Base-by-base conservation (phyloP, 2,113 vertebrate genomes). In the Piliocolobus tephrosceles region DNA sequence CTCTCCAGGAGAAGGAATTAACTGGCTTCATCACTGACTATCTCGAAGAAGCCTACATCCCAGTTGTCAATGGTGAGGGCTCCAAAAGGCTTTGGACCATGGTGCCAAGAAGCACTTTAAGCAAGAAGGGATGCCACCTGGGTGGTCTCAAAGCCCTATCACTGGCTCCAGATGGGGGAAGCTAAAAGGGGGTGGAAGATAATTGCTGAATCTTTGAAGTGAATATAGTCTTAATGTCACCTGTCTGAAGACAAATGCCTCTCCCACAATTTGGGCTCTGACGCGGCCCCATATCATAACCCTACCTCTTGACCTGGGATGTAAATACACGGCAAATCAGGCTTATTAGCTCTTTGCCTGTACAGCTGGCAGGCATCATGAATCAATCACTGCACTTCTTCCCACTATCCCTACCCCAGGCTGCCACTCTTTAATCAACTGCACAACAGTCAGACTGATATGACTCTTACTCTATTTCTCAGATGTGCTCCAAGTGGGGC, bases 41-140 rank as follows among this genome's bases (percentile, higher is more conserved):
- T 38, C 75, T 98, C 22, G 85, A 32, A 0, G 81, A 97, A 68
- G 97, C 93, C 16, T 98, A 95, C 0, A 23, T 96, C 61, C 98
- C 98, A 1, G 58, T 12, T 0, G 70, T 98, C 79, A 98, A 98
- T 13, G 94, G 98, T 98, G 94, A 98, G 98, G 20, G 16, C 1
- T n/a, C 45, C 66, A 4, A 17, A 0, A 9, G 45, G 50, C 78
- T 61, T 64, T 25, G 78, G 23, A 23, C 80, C 6, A 55, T 61
- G n/a, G 61, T 90, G 40, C 50, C 84, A 55, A 38, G 80, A 81
- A 58, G 45, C 4, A 18, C 23, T 25, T 7, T 30, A 52, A 58
- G 35, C 68, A 55, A 68, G 27, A 64, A 76, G 22, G n/a, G 78
- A 5, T 3, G 38, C 4, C 32, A 8, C 32, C 20, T 52, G 6